Conservation (phyloP, 2,113 vertebrate species). For the Mirounga angustirostris region DNA sequence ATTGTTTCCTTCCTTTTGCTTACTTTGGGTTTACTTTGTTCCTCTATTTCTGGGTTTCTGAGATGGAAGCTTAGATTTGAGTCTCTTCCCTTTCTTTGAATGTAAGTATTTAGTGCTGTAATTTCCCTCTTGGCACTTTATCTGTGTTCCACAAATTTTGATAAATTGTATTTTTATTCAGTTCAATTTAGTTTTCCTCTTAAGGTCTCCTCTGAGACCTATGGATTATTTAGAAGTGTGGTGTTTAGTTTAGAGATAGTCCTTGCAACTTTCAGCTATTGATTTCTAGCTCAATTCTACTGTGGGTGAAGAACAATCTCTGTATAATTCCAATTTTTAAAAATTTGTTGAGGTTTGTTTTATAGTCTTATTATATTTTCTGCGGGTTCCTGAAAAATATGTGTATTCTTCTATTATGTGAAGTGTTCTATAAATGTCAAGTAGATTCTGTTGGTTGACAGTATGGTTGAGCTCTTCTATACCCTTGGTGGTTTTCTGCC, state of each 20-base stretch:
- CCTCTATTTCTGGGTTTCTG: neutral
- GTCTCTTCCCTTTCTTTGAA: neutral
- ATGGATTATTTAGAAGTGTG: neutral
- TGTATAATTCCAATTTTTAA: neutral
- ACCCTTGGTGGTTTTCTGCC: too few species aligned
- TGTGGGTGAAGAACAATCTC: neutral
- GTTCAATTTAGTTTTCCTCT: neutral
- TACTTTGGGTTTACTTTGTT: too few species aligned
- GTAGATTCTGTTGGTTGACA: too few species aligned
- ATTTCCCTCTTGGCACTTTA: neutral
- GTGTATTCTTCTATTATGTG: neutral
- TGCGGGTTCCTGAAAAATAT: neutral
- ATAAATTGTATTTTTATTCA: neutral
- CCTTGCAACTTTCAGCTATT: neutral
- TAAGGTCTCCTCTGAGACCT: neutral
- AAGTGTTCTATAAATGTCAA: neutral
- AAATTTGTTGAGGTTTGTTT: neutral
- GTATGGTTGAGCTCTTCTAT: too few species aligned
- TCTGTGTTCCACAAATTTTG: neutral
- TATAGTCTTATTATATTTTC: neutral
- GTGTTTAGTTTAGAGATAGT: neutral
- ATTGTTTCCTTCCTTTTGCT: too few species aligned
- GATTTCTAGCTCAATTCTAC: conserved; percentile 1
- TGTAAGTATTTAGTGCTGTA: neutral
- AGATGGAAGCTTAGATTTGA: neutral